Evolutionary conservation across 2,113 vertebrate genomes (phyloP), one percentile per base, ranked within the genome.

Genomic region (Labeo rohita): DNA sequence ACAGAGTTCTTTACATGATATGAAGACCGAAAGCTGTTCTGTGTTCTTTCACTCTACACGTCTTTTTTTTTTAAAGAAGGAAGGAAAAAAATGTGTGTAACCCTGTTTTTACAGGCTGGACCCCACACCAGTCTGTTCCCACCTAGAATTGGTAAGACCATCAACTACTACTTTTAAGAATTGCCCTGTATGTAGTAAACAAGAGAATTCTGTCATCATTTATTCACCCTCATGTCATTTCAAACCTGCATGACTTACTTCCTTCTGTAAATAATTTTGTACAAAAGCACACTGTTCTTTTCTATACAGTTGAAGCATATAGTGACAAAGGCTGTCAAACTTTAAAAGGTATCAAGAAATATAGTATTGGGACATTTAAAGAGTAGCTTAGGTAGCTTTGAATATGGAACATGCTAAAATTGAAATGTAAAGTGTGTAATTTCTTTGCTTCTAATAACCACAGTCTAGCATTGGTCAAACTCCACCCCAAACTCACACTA

Each of bases 141-240:
- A 18, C 91, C 90, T 52, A 90, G 87, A 21, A 89, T 68, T 2
- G 93, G 95, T 95, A 88, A 93, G 94, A 84, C 9, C 8, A 72
- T 61, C 36, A 74, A 50, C 63, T 73, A 47, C 18, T 36, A 21
- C 34, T 50, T 3, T 78, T 76, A 45, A 73, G 70, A 73, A 73
- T 73, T 45, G 39, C 39, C 70, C 39, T 4, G 9, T n/a, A 6
- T 21, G 9, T n/a, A 45, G 39, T n/a, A 73, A 73, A 73, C 39
- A 45, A 73, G 18, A 73, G 0, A 34, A 45, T 12, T 73, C 39
- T 73, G 39, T 73, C 18, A 73, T 73, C 18, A 73, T 73, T 45
- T 73, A 11, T 2, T 45, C 39, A 45, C 39, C 4, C 8, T 73
- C 10, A 72, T 43, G 16, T 70, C 36, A 43, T 70, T 70, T 70